Base-by-base conservation (phyloP, 2,113 vertebrate species). In the Tiliqua scincoides region DNA sequence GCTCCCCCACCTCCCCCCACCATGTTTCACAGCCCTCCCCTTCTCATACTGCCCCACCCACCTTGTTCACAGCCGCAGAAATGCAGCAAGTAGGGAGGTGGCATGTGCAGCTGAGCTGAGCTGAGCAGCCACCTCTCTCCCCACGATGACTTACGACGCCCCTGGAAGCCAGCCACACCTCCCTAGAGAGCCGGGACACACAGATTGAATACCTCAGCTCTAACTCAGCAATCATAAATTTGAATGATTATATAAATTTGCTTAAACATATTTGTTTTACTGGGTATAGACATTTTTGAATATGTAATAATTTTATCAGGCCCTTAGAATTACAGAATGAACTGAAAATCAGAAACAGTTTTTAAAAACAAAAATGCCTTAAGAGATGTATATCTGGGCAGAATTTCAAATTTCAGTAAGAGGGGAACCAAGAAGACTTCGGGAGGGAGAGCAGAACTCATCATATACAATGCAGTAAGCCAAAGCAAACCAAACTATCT, bases 251-350 rank as follows among this genome's bases (percentile, higher is more conserved):
- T 43, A 63, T 43, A 62, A 88, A 89, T 30, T 10, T 43, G 7
- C 61, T 87, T 83, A 88, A 6, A 35, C n/a, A 61, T 35, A n/a
- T 63, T 21, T 62, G 43, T 85, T 70, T 86, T 21, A 74, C 23
- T 74, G 35, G 37, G 7, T 78, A 3, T 4, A 75, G 32, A 75
- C 71, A 90, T 89, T 84, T 90, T 72, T 91, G 8, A 88, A 84
- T 12, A 20, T 0, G 75, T 17, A 8, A 89, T 77, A 87, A 89
- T 85, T 27, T 83, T 62, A 14, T 81, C 32, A 67, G 32, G 5
- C 59, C 57, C 67, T 61, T 67, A 82, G 40, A 87, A 57, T 3
- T 59, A 62, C 43, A 52, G 17, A 59, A 0, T 73, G n/a, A 77
- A 48, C 5, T 65, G 62, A 72, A 63, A 1, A 43, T 75, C 65